Base-by-base conservation (phyloP, 2,888 invertebrate genomes). In the Clusia tigrina region DNA sequence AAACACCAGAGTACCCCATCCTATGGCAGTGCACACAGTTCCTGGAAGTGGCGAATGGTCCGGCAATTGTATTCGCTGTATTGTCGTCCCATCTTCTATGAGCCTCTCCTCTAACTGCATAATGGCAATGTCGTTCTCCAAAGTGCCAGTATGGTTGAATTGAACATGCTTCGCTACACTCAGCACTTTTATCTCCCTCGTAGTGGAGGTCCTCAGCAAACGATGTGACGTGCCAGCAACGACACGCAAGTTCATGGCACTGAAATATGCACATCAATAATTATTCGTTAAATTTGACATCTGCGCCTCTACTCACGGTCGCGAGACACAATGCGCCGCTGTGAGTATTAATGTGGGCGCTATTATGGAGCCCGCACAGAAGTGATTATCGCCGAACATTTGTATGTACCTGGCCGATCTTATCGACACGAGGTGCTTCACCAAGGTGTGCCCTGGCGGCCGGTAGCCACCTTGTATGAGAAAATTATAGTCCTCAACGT, bases 341-440 rank as follows among this genome's bases (percentile, higher is more conserved):
- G 75, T 73, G 12, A 76, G 23, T 0, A 76, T 60, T 17, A 66
- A 67, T n/a, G 53, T 64, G 2, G 63, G 55, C 6, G 57, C 66
- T 1, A 76, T 60, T 22, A 76, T 62, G 10, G 63, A 55, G 12
- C 75, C 75, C 1, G 70, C 63, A 22, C 75, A 76, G 53, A 67
- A 76, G 38, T 76, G 75, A 65, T 74, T 75, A 23, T 75, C 74
- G 1, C 74, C 74, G 54, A 68, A 71, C 58, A 63, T 72, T 1
- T 23, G 60, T 17, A 64, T 63, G 1, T 70, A 68, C 1, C 66
- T 65, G 1, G 70, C 67, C 0, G 70, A 60, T 1, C 74, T 65
- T 26, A 75, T 58, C 2, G 74, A 75, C 6, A 75, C 73, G 24
- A 75, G 64, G 18, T 64, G 15, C 48, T 48, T 48, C n/a, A n/a